Conservation (phyloP, 2,797 vertebrate species). For the Alauda arvensis region DNA sequence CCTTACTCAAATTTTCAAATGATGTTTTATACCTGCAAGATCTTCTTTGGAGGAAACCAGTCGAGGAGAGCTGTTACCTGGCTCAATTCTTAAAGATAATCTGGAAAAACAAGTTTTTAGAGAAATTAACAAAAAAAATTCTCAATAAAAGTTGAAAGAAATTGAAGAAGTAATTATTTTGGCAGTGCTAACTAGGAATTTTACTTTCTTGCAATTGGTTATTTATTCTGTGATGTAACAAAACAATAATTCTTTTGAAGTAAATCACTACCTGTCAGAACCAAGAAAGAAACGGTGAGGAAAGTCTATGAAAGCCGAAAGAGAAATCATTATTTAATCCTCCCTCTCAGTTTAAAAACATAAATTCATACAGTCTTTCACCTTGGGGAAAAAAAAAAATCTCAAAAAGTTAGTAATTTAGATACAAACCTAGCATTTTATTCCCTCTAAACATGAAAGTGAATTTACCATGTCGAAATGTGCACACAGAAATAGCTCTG, state of each 20-base stretch:
- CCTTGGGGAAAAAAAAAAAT: not conserved
- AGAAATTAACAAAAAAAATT: slow-evolving; percentile 14
- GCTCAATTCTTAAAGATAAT: slow-evolving; percentile 90
- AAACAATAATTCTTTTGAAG: not conserved
- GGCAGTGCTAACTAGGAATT: not conserved
- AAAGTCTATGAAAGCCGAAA: not conserved
- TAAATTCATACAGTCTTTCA: not conserved
- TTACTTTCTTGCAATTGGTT: not conserved
- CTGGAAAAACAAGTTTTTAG: slow-evolving; percentile 74
- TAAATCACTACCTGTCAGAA: not conserved
- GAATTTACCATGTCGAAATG: not conserved
- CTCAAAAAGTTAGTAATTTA: not conserved
- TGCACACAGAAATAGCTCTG: not conserved
- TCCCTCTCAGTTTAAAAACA: not conserved
- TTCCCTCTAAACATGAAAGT: not conserved
- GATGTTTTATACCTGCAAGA: slow-evolving; percentile 80
- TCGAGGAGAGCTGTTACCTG: slow-evolving; percentile 89
- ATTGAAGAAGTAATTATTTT: not conserved
- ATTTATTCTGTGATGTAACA: not conserved
- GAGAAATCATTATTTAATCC: not conserved
- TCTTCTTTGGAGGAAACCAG: slow-evolving; percentile 93
- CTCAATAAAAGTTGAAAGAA: not conserved
- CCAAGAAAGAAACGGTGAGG: not conserved
- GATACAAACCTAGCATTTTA: not conserved
- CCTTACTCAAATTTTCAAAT: slow-evolving; percentile 20